Evolutionary conservation across 2,888 invertebrate species (phyloP).

Genomic region (Nezara viridula): DNA sequence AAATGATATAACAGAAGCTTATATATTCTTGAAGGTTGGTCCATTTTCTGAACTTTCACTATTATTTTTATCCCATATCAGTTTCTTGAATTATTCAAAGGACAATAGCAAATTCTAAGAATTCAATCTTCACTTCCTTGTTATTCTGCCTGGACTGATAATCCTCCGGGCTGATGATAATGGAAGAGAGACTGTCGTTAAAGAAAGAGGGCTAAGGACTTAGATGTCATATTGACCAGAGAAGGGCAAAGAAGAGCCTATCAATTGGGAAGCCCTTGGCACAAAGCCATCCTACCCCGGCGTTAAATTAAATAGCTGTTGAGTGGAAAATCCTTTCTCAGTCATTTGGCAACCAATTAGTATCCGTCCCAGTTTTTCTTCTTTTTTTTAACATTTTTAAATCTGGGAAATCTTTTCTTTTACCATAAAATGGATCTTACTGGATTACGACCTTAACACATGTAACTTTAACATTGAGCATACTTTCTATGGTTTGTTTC

Average conservation of each 20-base stretch:
- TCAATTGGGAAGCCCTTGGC: constrained; percentile 17
- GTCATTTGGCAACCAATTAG: constrained; percentile 28
- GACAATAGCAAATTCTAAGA: neutral
- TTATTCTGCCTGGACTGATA: neutral
- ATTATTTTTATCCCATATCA: too few species aligned
- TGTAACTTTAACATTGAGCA: neutral
- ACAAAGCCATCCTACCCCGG: neutral
- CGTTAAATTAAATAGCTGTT: constrained; percentile 23
- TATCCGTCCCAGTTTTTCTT: neutral
- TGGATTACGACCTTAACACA: neutral
- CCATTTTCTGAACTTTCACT: neutral
- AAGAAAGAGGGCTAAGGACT: neutral
- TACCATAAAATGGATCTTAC: neutral
- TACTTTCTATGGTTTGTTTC: neutral
- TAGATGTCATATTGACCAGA: constrained; percentile 1
- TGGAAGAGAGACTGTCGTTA: neutral
- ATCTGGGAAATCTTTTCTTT: neutral
- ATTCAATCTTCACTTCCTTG: neutral
- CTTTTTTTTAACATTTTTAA: neutral
- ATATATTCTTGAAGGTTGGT: too few species aligned
- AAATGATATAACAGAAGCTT: too few species aligned
- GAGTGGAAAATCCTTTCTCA: constrained; percentile 24
- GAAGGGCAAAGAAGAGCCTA: constrained; percentile 8
- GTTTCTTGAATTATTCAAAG: constrained; percentile 5
- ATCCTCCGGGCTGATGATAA: neutral